A percentile compares a stretch with the other conserved stretches of the same genome.
phyloP scores from a whole-genome alignment of 2,888 invertebrate genomes.

The Polia nebulosa region DNA sequence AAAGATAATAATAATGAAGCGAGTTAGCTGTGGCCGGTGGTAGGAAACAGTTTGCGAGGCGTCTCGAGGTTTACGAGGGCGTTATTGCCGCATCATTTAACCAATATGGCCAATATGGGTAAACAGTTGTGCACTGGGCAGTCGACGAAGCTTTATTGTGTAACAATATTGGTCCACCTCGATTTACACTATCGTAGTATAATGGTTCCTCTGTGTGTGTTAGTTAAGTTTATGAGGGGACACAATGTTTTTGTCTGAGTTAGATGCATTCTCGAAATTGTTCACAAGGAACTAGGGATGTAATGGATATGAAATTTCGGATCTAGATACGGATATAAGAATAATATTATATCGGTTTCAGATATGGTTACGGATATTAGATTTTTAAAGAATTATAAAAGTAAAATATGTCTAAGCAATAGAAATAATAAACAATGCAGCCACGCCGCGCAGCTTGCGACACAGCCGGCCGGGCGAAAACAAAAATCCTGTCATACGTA shows the following conservation, averaged over 20 bases:
- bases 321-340: too few species aligned
- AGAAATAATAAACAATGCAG: too few species aligned
- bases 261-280: background rate
- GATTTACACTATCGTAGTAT: conserved; percentile 44
- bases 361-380: too few species aligned
- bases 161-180: conserved; percentile 55
- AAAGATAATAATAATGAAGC: conserved; percentile 34
- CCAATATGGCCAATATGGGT: conserved; percentile 62
- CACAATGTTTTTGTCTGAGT: conserved; percentile 9
- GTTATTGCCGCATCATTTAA: conserved; percentile 62
- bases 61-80: conserved; percentile 59
- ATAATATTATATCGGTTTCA: too few species aligned
- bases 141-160: conserved; percentile 54
- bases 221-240: background rate
- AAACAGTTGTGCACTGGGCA: conserved; percentile 57
- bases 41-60: conserved; percentile 38
- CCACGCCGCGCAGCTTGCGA: too few species aligned
- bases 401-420: too few species aligned
- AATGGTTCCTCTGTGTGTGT: conserved; percentile 29
- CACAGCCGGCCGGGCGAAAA: too few species aligned
- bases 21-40: conserved; percentile 23
- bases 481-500: too few species aligned
- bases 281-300: background rate
- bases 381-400: too few species aligned
- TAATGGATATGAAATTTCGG: too few species aligned